Base-by-base conservation (phyloP, 2,888 invertebrate species). In the Saturnia pavonia region DNA sequence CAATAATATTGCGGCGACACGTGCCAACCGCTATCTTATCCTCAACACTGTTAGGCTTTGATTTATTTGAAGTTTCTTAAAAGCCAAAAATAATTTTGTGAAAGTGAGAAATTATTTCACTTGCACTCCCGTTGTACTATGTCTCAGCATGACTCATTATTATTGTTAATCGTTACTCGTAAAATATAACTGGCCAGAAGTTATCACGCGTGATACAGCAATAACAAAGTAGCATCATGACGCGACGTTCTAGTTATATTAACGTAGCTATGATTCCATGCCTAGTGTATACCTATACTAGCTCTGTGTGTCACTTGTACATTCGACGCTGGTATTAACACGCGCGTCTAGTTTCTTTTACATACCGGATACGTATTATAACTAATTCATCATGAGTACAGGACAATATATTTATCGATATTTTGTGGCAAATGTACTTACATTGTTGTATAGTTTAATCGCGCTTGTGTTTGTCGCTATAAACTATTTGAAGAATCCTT, bases 401-500 rank as follows among this genome's bases (percentile, higher is more conserved):
- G 60, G 71, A 22, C 76, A 77, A 60, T 79, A 77, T 68, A 40
- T 85, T 12, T 76, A 82, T 43, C 86, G 87, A 67, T 83, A 84
- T 71, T 22, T 86, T 69, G 71, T 87, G 65, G 69, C 80, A 22
- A 87, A 90, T 74, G 71, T 78, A 8, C 74, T 91, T 54, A 88
- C 89, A 16, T 45, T 86, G 25, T 85, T 81, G 69, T 87, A 88
- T 71, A 81, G 76, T 69, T 69, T 83, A 22, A 2, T 79, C n/a
- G 76, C 80, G 54, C 73, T 90, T 27, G 54, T 87, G 0, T 25
- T 76, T 0, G 82, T 91, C 71, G 78, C 79, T 19, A n/a, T 88
- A n/a, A 81, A 78, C 51, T 88, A 84, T 76, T 71, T 90, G 67
- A 90, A 84, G 77, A 88, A 88, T 72, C 87, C 90, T 0, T 88